A percentile compares a stretch with the other conserved stretches of the same genome.
These are phyloP conservation scores for Tribolium madens DNA, from an alignment of 1,140 invertebrate species.

Conservation along the genomic window DNA sequence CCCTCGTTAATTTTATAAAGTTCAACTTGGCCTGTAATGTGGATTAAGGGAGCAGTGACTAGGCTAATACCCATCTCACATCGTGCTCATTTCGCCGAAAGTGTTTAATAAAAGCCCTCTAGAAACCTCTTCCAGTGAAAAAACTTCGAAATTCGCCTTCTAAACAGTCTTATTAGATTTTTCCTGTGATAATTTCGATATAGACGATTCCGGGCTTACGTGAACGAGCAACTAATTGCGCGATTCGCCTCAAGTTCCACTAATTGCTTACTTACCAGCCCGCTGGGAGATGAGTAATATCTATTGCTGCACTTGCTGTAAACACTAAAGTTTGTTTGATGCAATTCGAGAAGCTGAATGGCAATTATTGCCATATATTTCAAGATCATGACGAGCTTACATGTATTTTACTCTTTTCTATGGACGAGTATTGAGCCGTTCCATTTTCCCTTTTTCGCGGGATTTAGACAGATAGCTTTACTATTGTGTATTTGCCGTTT, in stretches of 20 bases:
- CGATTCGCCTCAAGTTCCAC: neutral
- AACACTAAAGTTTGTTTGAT: neutral
- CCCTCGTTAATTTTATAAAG: no score
- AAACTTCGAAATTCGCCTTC: neutral
- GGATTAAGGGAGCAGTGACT: no score
- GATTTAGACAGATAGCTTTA: conserved; percentile 32
- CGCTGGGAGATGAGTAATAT: neutral
- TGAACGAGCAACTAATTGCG: conserved; percentile 1
- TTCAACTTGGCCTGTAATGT: no score
- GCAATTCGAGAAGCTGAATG: neutral
- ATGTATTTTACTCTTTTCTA: conserved; percentile 32
- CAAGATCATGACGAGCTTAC: conserved; percentile 9
- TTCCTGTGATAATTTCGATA: neutral
- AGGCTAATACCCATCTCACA: no score
- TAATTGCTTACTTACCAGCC: neutral
- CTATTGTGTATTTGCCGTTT: conserved; percentile 14
- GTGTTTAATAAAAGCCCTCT: neutral
- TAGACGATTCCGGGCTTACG: neutral
- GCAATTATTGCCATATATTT: conserved; percentile 1
- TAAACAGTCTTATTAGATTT: neutral
- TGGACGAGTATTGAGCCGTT: conserved; percentile 22
- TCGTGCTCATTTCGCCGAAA: neutral
- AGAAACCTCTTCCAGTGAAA: neutral
- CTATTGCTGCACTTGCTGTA: neutral
- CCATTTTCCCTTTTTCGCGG: conserved; percentile 17